Evolutionary conservation across 2,797 vertebrate genomes (phyloP), one percentile per base, ranked within the genome.

Genomic region (Gadopsis marmoratus): DNA sequence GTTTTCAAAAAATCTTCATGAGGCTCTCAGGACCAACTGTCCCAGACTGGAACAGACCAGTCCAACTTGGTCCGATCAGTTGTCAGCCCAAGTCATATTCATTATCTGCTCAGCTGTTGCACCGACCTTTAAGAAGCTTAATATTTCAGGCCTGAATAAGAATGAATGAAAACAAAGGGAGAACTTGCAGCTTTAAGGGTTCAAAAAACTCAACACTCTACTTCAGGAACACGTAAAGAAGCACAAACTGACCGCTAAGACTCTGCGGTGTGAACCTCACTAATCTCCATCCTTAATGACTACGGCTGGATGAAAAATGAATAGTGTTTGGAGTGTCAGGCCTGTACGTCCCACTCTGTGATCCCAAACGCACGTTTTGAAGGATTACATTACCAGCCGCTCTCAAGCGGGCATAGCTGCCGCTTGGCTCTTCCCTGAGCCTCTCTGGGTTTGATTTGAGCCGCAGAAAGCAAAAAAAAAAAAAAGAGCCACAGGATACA

Each of bases 361-460:
- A 96, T 96, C 94, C 95, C 95, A 96, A 95, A 88, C 84, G 62
- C 94, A 92, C 86, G 88, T 92, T 91, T 95, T 78, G 80, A 87
- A 95, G 96, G 95, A 96, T 96, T 83, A 54, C 41, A 88, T 91
- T 86, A 85, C 80, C 50, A 74, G 76, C 71, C 75, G 78, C 71
- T 76, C 91, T 86, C 86, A 60, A 82, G 86, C 83, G 86, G 94
- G 93, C 91, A 94, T 91, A 83, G 93, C 93, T 93, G 89, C 87
- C 76, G 91, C 86, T 90, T 91, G 93, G 93, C 90, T 95, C 95
- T 91, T 94, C 92, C 93, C 95, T 89, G 90, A 88, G 84, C 89
- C 88, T 94, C 88, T 94, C 95, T 93, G 93, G 95, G 93, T 96
- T 96, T 95, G 94, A 96, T 96, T 96, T 95, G 90, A 94, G 80